phyloP scores from a whole-genome alignment of 2,888 invertebrate genomes.

The Rhabditoides inermis region DNA sequence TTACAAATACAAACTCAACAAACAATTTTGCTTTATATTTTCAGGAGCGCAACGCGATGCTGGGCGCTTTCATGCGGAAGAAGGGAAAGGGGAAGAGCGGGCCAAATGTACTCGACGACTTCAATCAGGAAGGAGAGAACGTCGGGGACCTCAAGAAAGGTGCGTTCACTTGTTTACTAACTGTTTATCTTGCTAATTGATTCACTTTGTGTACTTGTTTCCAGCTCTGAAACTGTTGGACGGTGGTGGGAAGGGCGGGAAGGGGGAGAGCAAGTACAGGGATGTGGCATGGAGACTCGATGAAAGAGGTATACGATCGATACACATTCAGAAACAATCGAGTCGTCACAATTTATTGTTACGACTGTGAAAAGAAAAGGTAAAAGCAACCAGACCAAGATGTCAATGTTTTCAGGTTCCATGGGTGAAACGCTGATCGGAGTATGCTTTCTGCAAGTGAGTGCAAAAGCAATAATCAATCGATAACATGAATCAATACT shows the following conservation, averaged over 20 bases:
- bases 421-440: conserved; percentile 87
- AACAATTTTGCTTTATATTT: too few species aligned
- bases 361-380: too few species aligned
- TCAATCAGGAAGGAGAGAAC: conserved; percentile 35
- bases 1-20: too few species aligned
- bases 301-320: conserved; percentile 20
- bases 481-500: too few species aligned
- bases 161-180: conserved; percentile 4
- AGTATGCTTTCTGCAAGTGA: conserved; percentile 65
- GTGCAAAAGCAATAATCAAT: too few species aligned
- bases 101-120: conserved; percentile 36
- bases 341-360: too few species aligned
- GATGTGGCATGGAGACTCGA: conserved; percentile 37
- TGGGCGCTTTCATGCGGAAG: conserved; percentile 35
- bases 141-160: conserved; percentile 43
- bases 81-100: conserved; percentile 40
- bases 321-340: too few species aligned
- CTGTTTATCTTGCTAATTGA: too few species aligned
- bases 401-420: conserved; percentile 13
- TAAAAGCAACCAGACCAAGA: too few species aligned
- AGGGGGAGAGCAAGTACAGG: conserved; percentile 60
- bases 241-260: conserved; percentile 40
- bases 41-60: conserved; percentile 60
- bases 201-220: too few species aligned
- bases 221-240: conserved; percentile 47